These are phyloP conservation scores for Numenius arquata DNA, from an alignment of 2,113 vertebrate genomes.

Conservation along the genomic window DNA sequence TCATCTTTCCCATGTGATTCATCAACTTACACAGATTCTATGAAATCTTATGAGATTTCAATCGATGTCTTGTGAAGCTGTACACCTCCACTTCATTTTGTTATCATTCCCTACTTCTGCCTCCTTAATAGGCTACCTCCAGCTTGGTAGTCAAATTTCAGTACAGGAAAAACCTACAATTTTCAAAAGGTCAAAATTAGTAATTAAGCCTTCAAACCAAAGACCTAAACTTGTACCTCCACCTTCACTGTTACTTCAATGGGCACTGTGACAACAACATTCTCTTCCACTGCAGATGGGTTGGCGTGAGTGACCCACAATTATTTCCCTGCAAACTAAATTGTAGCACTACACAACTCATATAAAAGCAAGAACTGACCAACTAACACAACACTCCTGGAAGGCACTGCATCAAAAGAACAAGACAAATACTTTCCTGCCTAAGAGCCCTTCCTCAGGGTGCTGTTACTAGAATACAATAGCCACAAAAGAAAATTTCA, in stretches of 20 bases:
- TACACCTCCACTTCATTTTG: slow-evolving; percentile 5
- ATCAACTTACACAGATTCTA: neutral
- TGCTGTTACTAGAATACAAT: neutral
- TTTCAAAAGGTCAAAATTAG: neutral
- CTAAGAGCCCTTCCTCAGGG: neutral
- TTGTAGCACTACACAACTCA: neutral
- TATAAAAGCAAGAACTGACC: neutral
- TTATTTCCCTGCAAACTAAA: neutral
- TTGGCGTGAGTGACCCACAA: neutral
- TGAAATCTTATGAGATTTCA: slow-evolving; percentile 22
- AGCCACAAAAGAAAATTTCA: neutral
- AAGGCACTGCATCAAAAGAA: neutral
- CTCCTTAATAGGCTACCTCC: neutral
- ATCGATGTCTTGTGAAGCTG: neutral
- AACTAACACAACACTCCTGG: neutral
- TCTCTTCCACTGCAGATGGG: neutral
- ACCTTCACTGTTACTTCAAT: neutral
- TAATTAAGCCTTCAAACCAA: neutral
- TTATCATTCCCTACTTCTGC: neutral
- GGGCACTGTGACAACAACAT: neutral
- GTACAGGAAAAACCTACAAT: neutral
- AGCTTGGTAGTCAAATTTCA: neutral
- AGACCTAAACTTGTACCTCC: neutral
- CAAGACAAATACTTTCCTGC: neutral
- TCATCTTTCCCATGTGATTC: slow-evolving; percentile 56